Conservation (phyloP, 2,113 vertebrate species). For the Gadus macrocephalus region DNA sequence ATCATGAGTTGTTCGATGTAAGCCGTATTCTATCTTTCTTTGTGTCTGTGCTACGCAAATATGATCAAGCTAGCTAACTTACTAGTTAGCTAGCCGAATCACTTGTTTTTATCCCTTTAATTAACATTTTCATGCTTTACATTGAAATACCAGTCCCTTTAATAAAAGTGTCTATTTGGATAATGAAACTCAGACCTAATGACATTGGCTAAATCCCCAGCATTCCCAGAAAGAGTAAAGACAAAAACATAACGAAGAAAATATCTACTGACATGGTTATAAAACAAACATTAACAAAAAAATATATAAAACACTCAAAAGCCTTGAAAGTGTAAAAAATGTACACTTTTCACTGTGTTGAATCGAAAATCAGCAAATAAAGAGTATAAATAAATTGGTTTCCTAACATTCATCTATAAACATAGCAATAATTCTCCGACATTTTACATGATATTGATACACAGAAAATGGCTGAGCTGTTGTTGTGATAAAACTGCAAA, state of each 20-base stretch:
- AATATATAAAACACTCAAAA: slow-evolving; percentile 70
- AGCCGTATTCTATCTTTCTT: neutral
- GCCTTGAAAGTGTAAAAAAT: slow-evolving; percentile 69
- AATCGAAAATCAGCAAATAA: slow-evolving; percentile 25
- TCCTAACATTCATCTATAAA: slow-evolving; percentile 35
- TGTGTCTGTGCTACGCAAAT: no score
- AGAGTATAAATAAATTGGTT: slow-evolving; percentile 29
- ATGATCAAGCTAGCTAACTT: no score
- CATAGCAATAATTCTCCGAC: slow-evolving; percentile 17
- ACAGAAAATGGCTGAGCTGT: slow-evolving; percentile 13
- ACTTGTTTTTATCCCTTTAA: neutral
- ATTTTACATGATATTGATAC: neutral
- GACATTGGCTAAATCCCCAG: slow-evolving; percentile 28
- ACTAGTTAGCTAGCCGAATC: no score
- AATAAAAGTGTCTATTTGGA: neutral
- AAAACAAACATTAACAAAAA: slow-evolving; percentile 73
- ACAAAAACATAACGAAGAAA: slow-evolving; percentile 5
- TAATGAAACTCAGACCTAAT: slow-evolving; percentile 7
- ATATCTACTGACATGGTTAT: slow-evolving; percentile 49
- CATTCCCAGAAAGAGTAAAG: slow-evolving; percentile 22
- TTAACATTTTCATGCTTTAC: no score
- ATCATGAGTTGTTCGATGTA: no score
- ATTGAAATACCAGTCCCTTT: neutral
- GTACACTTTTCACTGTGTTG: slow-evolving; percentile 44
- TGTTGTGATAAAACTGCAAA: slow-evolving; percentile 1